Percentiles rank a stretch among this genome's conserved stretches.
These are phyloP conservation scores for Marmota monax DNA, from an alignment of 2,113 vertebrate species.

Conservation along the genomic window DNA sequence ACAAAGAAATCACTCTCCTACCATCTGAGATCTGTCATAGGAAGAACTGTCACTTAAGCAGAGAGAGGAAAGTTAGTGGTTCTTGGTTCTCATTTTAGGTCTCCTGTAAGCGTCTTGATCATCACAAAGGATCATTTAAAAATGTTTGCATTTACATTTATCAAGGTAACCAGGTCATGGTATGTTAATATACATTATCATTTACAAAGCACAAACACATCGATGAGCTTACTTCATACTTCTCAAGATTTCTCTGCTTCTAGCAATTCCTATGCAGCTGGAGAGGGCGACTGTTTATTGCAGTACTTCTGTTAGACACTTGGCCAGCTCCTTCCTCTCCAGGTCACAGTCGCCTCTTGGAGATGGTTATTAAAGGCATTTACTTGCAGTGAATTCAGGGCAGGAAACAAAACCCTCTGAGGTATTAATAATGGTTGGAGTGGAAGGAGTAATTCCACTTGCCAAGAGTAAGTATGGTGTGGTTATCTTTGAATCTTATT, in stretches of 20 bases:
- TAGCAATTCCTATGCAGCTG: not conserved
- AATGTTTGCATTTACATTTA: not conserved
- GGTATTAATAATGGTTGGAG: conserved; percentile 28
- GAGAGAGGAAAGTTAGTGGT: not conserved
- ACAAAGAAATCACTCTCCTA: not conserved
- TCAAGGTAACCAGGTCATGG: not conserved
- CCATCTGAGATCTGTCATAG: not conserved
- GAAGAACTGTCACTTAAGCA: not conserved
- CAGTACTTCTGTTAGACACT: not conserved
- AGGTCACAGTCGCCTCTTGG: not conserved
- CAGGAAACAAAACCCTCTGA: conserved; percentile 52
- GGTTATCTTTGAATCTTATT: conserved; percentile 23
- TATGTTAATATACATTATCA: not conserved
- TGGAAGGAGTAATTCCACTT: conserved; percentile 63
- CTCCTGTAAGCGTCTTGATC: not conserved
- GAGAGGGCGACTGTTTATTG: not conserved
- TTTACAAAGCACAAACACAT: not conserved
- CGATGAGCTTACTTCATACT: not conserved
- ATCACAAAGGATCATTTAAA: not conserved
- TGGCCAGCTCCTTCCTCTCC: not conserved
- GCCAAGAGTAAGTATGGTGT: not conserved
- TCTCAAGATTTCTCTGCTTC: not conserved
- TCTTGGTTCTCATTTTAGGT: not conserved
- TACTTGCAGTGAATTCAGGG: conserved; percentile 57
- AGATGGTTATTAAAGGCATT: not conserved